phyloP scores from a whole-genome alignment of 92 coral and sea anemone species.

The Epizoanthus fatuus region DNA sequence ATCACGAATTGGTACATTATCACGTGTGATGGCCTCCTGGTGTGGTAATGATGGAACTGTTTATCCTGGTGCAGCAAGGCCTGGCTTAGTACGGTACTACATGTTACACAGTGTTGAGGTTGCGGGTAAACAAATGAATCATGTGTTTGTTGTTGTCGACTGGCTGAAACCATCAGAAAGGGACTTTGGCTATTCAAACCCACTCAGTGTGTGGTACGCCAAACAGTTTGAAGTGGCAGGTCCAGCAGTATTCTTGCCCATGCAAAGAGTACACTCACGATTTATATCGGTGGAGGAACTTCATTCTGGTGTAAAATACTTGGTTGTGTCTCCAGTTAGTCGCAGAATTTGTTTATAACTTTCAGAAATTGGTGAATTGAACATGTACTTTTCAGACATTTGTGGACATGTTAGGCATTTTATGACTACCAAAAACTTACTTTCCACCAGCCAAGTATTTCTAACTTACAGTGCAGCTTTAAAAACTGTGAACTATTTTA shows the following conservation, averaged over 20 bases:
- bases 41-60: constrained; percentile 47
- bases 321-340: too few relatives aligned
- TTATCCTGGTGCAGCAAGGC: constrained; percentile 19
- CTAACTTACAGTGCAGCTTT: too few relatives aligned
- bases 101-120: constrained; percentile 52
- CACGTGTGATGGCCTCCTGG: constrained; percentile 62
- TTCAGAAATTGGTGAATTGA: too few relatives aligned
- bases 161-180: background rate
- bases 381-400: too few relatives aligned
- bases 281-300: too few relatives aligned
- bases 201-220: constrained; percentile 37
- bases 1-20: constrained; percentile 22
- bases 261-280: too few relatives aligned
- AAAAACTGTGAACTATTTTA: too few relatives aligned
- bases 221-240: constrained; percentile 11
- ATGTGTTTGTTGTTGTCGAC: constrained; percentile 31
- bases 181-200: constrained; percentile 23
- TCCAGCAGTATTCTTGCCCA: constrained; percentile 2
- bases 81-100: constrained; percentile 48
- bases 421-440: too few relatives aligned
- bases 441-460: too few relatives aligned
- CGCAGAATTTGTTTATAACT: too few relatives aligned
- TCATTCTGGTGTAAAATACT: too few relatives aligned
- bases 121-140: constrained; percentile 3
- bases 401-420: too few relatives aligned